Base-by-base conservation (phyloP, 2,797 vertebrate genomes). In the Podarcis lilfordi region DNA sequence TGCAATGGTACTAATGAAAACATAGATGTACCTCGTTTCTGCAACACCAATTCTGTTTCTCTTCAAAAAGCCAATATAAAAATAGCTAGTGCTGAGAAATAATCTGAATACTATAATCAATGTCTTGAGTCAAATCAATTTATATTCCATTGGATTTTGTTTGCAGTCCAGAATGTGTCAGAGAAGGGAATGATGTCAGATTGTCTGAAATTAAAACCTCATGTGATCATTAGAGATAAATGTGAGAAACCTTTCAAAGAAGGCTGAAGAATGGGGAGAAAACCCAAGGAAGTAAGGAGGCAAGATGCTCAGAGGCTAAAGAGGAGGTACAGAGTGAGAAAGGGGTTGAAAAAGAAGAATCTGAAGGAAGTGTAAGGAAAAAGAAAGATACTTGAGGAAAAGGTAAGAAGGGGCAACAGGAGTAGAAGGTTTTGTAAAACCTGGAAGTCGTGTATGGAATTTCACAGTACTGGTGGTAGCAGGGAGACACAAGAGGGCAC, bases 1-100 rank as follows among this genome's bases (percentile, higher is more conserved):
- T 32, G 82, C 1, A 43, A 0, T 5, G 68, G 1, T 71, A 15
- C 17, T 82, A 89, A 23, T 1, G 11, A 21, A 78, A 81, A 85
- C 15, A 4, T 40, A 81, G 5, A 74, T 75, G 11, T 19, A 66
- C 74, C 8, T 87, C 37, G 80, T 84, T 19, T 21, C 8, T 45
- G 50, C 84, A 79, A 66, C 81, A 43, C 71, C 80, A 89, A 72
- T 74, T 90, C 4, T 25, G 21, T 7, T n/a, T 86, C 85, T 77
- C 64, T 37, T 86, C 50, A 64, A 0, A 86, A 90, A 83, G 80
- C 75, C 10, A 37, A 37, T 71, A 84, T 2, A 87, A 69, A 2
- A 17, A 9, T 55, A 17, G 5, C 37, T 69, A 82, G 21, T 3
- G 13, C 0, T 81, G 50, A 43, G 61, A 88, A 0, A 10, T 81